phyloP scores from a whole-genome alignment of 2,113 vertebrate genomes.

The Ailurus styani region DNA sequence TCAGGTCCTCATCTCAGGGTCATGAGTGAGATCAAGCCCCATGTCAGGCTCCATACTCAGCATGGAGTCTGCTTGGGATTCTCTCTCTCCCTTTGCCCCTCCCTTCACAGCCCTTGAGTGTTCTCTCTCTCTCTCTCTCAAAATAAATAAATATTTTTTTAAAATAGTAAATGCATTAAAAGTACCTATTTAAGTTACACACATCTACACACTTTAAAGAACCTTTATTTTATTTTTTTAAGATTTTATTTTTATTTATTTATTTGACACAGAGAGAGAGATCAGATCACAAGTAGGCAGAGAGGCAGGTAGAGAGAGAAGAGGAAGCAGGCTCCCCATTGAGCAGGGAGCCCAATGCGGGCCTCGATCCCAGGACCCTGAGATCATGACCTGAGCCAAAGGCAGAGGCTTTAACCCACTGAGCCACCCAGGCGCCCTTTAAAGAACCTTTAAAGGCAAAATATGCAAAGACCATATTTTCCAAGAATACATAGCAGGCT shows the following conservation, averaged over 20 bases:
- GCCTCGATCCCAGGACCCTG: too few species aligned
- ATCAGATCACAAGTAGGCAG: too few species aligned
- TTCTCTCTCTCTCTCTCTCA: not conserved
- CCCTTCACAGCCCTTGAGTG: not conserved
- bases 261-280: too few species aligned
- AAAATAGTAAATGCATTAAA: not conserved
- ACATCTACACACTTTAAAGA: not conserved
- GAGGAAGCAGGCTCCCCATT: too few species aligned
- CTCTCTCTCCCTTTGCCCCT: not conserved
- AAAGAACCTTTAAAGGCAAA: conserved; percentile 19
- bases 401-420: too few species aligned
- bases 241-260: too few species aligned
- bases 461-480: not conserved
- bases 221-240: too few species aligned
- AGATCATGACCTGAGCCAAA: too few species aligned
- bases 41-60: not conserved
- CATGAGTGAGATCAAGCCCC: not conserved
- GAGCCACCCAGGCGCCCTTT: too few species aligned
- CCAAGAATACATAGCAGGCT: not conserved
- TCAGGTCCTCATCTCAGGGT: not conserved
- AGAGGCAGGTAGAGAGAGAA: too few species aligned
- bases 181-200: not conserved
- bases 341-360: too few species aligned
- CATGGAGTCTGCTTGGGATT: not conserved
- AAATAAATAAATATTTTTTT: not conserved